Evolutionary conservation across 1,140 invertebrate species (phyloP), one percentile per base, ranked within the genome.

Genomic region (Meloidogyne hapla): DNA sequence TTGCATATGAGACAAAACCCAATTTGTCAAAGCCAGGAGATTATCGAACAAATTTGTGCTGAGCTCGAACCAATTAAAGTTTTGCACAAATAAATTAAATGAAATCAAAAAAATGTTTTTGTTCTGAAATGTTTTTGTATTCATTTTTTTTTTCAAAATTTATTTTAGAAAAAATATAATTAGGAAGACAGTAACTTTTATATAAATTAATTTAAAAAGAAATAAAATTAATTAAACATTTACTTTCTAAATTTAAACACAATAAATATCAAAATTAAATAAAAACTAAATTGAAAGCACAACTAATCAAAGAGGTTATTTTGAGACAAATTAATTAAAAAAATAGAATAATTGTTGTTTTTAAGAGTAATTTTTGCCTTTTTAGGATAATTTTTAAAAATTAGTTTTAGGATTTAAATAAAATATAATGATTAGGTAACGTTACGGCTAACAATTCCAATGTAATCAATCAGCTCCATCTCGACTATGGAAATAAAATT

Each of bases 1-100:
- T 45, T 83, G 21, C 77, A 80, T 61, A 28, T 83, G 21, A 68
- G 69, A 38, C 70, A 75, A 62, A 79, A 80, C 69, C 81, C 76
- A 61, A 62, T 81, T 6, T 63, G 48, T 25, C 56, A 15, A 38
- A 64, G 33, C 8, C 25, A 64, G 48, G 48, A 56, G n/a, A n/a
- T 56, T 63, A 64, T 73, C 64, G 48, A 38, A 15, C 38, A 61
- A 25, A 13, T 73, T 2, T 61, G 45, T 64, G 21, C 8, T 26
- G 56, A 21, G 56, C 38, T 73, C 28, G 71, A 38, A 61, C 13
- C 71, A 73, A 63, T 61, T 21, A 42, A 73, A 73, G 33, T 73
- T 73, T n/a, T 73, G 13, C 23, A 73, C 56, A 15, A 73, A 63
- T 73, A 12, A 73, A 28, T 42, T 28, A 33, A 33, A 33, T 33